Evolutionary conservation across 2,113 vertebrate species (phyloP), one percentile per base, ranked within the genome.

Genomic region (Progne subis): DNA sequence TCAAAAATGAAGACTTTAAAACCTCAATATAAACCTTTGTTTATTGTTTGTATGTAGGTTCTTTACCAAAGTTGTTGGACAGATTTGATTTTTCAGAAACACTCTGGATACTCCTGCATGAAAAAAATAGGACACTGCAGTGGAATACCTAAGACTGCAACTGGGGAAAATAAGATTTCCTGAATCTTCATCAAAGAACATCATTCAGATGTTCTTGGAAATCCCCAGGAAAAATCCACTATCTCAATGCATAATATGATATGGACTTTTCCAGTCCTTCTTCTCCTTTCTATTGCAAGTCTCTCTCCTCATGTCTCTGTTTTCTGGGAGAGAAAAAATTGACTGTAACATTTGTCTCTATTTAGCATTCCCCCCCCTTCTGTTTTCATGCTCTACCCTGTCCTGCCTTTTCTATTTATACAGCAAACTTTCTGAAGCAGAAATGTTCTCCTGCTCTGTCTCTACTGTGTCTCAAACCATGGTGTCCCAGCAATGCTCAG

Each of bases 351-450:
- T 79, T 88, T 82, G 12, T 57, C 78, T 82, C n/a, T 18, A 47
- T 69, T 77, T 80, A 67, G 20, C 7, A 11, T 64, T 31, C 13
- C 1, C 0, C 2, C 1, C 6, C 4, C 37, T 18, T 24, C 31
- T 44, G 31, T 61, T 76, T 80, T 15, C 43, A 24, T 26, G 8
- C 59, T 55, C 39, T 83, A 24, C n/a, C 37, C 31, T 41, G 20
- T 86, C 47, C 31, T 74, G 29, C 15, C 37, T 92, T 83, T 86
- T 31, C 47, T 78, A 41, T 65, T 92, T 81, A 34, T 6, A 53
- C 21, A 87, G 21, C 37, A 88, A 92, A 71, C 37, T 75, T 81
- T 77, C 9, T 59, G 76, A 80, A 79, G 79, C 52, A 86, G 63
- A 69, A 32, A 23, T 13, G 41, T 67, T 87, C 82, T 90, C 39